Evolutionary conservation across 2,113 vertebrate species (phyloP).

Genomic region (Atherinomorus stipes): DNA sequence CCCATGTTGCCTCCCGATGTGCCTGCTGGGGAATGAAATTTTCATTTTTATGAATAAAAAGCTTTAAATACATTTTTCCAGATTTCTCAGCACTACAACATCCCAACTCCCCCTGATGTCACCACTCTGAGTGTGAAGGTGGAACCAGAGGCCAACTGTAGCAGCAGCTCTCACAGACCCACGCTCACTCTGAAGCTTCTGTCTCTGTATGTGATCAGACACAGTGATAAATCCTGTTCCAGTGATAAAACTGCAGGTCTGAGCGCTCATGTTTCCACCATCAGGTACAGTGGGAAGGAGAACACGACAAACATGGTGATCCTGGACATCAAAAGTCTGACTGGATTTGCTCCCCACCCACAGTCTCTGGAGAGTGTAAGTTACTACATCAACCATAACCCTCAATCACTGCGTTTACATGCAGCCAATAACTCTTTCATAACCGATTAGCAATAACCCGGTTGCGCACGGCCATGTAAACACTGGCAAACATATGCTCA

Average conservation of each 20-base stretch:
- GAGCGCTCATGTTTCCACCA: not conserved
- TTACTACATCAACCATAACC: not conserved
- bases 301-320: constrained; percentile 76
- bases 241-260: not conserved
- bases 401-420: too few relatives aligned
- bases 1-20: too few relatives aligned
- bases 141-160: constrained; percentile 24
- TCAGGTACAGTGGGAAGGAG: constrained; percentile 48
- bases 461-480: too few relatives aligned
- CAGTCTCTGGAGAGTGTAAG: constrained; percentile 34
- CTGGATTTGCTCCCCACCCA: constrained; percentile 69
- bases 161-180: not conserved
- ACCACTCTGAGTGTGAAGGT: constrained; percentile 42
- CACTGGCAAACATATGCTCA: too few relatives aligned
- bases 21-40: too few relatives aligned
- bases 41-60: not conserved
- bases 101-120: constrained; percentile 59
- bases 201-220: constrained; percentile 35
- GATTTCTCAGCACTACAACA: constrained; percentile 73
- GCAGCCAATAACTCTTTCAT: too few relatives aligned
- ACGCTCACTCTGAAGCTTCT: constrained; percentile 20
- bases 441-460: too few relatives aligned
- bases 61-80: constrained; percentile 23
- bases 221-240: not conserved
- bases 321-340: constrained; percentile 73